Conservation (phyloP, 2,888 invertebrate species). For the Nemurella pictetii region DNA sequence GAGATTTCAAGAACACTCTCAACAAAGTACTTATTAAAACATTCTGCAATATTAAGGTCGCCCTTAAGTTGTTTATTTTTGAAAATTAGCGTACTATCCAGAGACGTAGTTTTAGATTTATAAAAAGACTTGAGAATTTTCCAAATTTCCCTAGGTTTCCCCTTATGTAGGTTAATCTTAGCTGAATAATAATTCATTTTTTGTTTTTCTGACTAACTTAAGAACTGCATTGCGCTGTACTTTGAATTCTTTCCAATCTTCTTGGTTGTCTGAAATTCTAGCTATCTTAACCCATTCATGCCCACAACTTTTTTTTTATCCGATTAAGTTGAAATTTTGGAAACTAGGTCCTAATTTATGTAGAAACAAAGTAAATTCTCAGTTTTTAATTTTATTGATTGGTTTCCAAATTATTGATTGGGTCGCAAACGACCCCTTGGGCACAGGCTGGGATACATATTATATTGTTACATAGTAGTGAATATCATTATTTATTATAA, state of each 20-base stretch:
- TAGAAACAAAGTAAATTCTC: too few relatives aligned
- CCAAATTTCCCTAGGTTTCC: not conserved
- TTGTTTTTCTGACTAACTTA: not conserved
- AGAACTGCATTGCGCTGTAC: not conserved
- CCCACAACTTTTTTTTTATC: too few relatives aligned
- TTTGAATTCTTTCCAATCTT: not conserved
- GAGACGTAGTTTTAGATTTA: not conserved
- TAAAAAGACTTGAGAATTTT: conserved; percentile 4
- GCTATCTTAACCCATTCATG: too few relatives aligned
- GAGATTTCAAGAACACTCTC: not conserved
- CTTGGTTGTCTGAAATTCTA: not conserved
- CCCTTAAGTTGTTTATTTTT: not conserved
- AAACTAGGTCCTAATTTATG: too few relatives aligned
- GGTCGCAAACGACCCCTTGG: too few relatives aligned
- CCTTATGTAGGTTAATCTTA: not conserved
- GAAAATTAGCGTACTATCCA: not conserved
- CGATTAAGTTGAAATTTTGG: too few relatives aligned
- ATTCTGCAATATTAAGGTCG: not conserved
- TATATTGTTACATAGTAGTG: too few relatives aligned
- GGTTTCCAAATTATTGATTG: too few relatives aligned
- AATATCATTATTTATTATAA: too few relatives aligned
- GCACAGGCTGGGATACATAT: too few relatives aligned
- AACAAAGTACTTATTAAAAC: conserved; percentile 1
- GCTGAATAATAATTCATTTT: not conserved
- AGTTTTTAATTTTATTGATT: too few relatives aligned